Evolutionary conservation across 2,888 invertebrate species (phyloP), one percentile per base, ranked within the genome.

Genomic region (Coenonympha arcania): DNA sequence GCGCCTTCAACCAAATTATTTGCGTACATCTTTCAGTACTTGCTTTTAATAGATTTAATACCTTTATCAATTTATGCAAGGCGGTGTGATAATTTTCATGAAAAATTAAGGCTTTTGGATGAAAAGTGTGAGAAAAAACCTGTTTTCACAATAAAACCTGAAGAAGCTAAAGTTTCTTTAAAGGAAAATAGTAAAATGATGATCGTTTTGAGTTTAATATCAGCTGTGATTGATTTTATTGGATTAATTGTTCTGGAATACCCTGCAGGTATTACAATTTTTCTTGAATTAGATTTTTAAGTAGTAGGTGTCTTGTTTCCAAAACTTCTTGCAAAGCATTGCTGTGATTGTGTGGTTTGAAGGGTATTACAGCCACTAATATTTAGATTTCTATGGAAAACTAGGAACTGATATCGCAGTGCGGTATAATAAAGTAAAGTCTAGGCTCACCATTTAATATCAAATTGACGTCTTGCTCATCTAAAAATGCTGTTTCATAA

Each of bases 181-280:
- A 5, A 42, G 11, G 6, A 13, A 13, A 30, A 13, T 13, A 11
- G 18, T 13, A 20, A 30, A 31, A 31, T 8, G 11, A 13, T 20
- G 2, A 8, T 42, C 18, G 11, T 31, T 11, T 4, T 30, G 5
- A 48, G 59, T 19, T 6, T 65, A 0, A 1, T 60, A 0, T 69
- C 75, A 5, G 33, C 63, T 0, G 4, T 68, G 1, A 19, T 73
- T 4, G 77, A 81, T 59, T 9, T 62, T 0, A n/a, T 61, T 31
- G 68, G 73, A 3, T 54, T 71, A 41, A 56, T 33, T 11, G 9
- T 61, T 0, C 26, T 71, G 0, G 48, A 54, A 8, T 15, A 54
- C 0, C 56, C 63, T 20, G 13, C 37, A 1, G n/a, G n/a, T n/a
- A n/a, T n/a, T n/a, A n/a, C n/a, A n/a, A n/a, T n/a, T n/a, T n/a